Percentiles rank a stretch among this genome's conserved stretches.
Evolutionary conservation across 2,888 invertebrate genomes (phyloP).

Genomic region (Torymus tubicola): DNA sequence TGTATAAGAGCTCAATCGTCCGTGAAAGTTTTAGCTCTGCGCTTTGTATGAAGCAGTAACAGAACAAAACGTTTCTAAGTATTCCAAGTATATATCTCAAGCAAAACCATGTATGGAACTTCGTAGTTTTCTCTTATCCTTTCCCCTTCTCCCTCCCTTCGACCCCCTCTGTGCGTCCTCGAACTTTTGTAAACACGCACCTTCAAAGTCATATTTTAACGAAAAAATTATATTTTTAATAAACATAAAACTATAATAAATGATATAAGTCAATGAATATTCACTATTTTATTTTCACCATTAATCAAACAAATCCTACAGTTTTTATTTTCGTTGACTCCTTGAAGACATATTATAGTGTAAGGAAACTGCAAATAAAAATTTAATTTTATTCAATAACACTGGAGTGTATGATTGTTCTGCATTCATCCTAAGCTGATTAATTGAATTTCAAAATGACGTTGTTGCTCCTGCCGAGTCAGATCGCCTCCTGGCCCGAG

Average conservation of each 20-base stretch:
- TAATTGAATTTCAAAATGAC: too few relatives aligned
- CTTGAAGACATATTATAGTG: too few relatives aligned
- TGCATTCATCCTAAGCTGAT: too few relatives aligned
- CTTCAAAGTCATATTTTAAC: constrained; percentile 24
- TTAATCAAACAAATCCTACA: too few relatives aligned
- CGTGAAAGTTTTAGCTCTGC: not conserved
- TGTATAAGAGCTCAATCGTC: constrained; percentile 1
- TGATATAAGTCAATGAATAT: constrained; percentile 13
- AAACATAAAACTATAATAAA: constrained; percentile 44
- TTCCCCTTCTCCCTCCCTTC: not conserved
- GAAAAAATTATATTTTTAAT: constrained; percentile 47
- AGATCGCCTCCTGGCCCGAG: too few relatives aligned
- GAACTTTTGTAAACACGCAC: constrained; percentile 42
- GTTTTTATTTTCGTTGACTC: too few relatives aligned
- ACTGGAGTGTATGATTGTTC: too few relatives aligned
- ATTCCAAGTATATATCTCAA: not conserved
- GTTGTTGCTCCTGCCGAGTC: too few relatives aligned
- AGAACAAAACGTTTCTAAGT: constrained; percentile 3
- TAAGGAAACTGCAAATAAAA: too few relatives aligned
- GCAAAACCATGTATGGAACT: not conserved
- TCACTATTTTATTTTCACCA: too few relatives aligned
- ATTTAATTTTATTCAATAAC: too few relatives aligned
- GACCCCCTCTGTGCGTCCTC: not conserved
- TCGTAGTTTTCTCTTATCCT: not conserved
- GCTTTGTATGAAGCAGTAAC: not conserved